A percentile compares a stretch with the other conserved stretches of the same genome.
Evolutionary conservation across 2,888 invertebrate species (phyloP).

Genomic region (Cacoxenus indagator): DNA sequence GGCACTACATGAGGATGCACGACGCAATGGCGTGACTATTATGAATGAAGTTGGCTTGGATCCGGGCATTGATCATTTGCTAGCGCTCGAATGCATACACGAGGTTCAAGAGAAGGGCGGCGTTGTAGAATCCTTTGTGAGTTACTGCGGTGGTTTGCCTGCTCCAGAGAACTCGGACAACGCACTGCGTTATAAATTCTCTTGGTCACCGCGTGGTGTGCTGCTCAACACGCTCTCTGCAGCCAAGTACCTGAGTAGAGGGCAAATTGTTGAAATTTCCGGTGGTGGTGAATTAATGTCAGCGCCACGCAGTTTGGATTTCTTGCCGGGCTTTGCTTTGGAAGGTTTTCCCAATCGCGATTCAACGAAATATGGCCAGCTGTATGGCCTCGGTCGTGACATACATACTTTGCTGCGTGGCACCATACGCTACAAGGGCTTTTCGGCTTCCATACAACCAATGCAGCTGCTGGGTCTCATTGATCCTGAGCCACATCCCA

Average conservation of each 20-base stretch:
- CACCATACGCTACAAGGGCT: slow-evolving; percentile 93
- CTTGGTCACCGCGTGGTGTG: slow-evolving; percentile 97
- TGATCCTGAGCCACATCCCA: slow-evolving; percentile 86
- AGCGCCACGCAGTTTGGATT: slow-evolving; percentile 82
- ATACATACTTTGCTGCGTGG: slow-evolving; percentile 93
- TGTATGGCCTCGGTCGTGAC: slow-evolving; percentile 88
- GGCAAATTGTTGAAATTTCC: slow-evolving; percentile 88
- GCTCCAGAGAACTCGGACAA: slow-evolving; percentile 97
- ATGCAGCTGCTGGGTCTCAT: slow-evolving; percentile 91
- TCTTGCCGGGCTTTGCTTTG: slow-evolving; percentile 95
- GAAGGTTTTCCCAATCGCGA: slow-evolving; percentile 98
- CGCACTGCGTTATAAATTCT: slow-evolving; percentile 90
- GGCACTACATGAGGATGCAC: slow-evolving; percentile 85
- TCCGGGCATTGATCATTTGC: slow-evolving; percentile 97
- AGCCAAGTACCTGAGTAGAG: slow-evolving; percentile 88
- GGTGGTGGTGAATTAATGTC: slow-evolving; percentile 93
- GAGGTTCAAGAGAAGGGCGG: slow-evolving; percentile 91
- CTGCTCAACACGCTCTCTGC: slow-evolving; percentile 89
- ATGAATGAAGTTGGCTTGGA: slow-evolving; percentile 98
- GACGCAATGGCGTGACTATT: slow-evolving; percentile 90
- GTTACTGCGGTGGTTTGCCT: slow-evolving; percentile 97
- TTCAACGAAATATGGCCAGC: slow-evolving; percentile 87
- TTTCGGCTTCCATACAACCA: slow-evolving; percentile 88
- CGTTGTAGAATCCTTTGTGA: slow-evolving; percentile 93
- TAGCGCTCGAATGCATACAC: slow-evolving; percentile 97